Evolutionary conservation across 1,140 invertebrate species (phyloP), one percentile per base, ranked within the genome.

Genomic region (Homarus americanus): DNA sequence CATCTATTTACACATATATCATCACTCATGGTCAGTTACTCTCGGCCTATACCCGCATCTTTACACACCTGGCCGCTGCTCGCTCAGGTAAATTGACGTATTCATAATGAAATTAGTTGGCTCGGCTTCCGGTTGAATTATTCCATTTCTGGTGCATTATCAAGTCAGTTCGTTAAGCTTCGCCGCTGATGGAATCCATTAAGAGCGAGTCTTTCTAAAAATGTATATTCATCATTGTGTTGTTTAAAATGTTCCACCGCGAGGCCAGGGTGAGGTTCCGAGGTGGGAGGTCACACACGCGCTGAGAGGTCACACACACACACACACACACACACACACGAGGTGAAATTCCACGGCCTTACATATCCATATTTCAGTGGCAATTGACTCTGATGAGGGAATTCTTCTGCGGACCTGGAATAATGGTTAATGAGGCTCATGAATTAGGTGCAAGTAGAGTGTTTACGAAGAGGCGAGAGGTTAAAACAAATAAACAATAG

Each of bases 141-240:
- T 80, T 80, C 78, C 41, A 80, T 80, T 80, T 80, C 78, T 7
- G 24, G 24, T 41, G 32, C 78, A 80, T 80, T 80, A 80, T 80
- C 78, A 41, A 80, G 41, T 80, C 78, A 32, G 40, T 80, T 49
- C 24, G 78, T 80, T 41, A 49, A 53, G 78, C 12, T 44, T 10
- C n/a, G 4, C 5, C 53, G 15, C 28, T 80, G 41, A 80, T 80
- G 78, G 53, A 53, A 44, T n/a, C 38, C 78, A 80, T 80, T 80
- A 80, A 80, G 78, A 80, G 78, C 40, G 41, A n/a, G 2, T 20
- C n/a, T 80, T 44, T 80, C 41, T 80, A 80, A 80, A 80, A 79
- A 80, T 80, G 78, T 80, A 53, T 80, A 80, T 80, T 80, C 78
- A 80, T 49, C 2, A 41, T 80, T 49, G 78, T 80, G 32, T 44